Conservation (phyloP, 30 jellyfish, hydroid and myxozoan genomes). For the Haliclystus octoradiatus region DNA sequence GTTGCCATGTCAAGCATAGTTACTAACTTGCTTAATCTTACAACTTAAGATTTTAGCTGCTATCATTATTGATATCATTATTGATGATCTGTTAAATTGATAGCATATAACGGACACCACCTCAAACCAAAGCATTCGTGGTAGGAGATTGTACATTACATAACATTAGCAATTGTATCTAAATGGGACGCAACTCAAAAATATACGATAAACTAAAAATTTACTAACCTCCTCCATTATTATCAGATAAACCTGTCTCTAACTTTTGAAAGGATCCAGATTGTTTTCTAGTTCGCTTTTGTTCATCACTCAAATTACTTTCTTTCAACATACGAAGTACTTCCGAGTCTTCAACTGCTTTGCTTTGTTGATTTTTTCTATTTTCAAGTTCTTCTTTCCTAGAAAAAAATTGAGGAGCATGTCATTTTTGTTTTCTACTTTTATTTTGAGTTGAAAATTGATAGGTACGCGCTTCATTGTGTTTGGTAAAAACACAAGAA, state of each 20-base stretch:
- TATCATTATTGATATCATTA: too few relatives aligned
- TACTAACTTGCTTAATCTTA: too few relatives aligned
- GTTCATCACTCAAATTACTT: neutral
- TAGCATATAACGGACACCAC: too few relatives aligned
- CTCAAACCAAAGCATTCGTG: too few relatives aligned
- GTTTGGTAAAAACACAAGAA: neutral
- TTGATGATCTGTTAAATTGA: too few relatives aligned
- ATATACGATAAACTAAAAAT: too few relatives aligned
- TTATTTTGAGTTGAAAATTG: neutral
- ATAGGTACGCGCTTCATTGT: neutral
- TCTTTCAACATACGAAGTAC: conserved; percentile 34
- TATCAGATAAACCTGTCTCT: neutral
- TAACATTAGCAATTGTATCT: too few relatives aligned
- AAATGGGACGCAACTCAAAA: too few relatives aligned
- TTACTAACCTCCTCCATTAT: neutral
- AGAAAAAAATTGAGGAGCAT: neutral
- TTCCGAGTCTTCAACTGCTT: conserved; percentile 46
- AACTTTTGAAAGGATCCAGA: neutral
- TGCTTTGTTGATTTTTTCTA: conserved; percentile 63
- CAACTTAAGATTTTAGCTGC: too few relatives aligned
- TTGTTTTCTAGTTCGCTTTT: neutral
- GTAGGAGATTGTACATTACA: too few relatives aligned
- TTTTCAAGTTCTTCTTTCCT: conserved; percentile 94
- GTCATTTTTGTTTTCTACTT: neutral
- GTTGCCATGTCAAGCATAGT: too few relatives aligned